Percentiles rank a stretch among this genome's conserved stretches.
Conservation (phyloP, 2,888 invertebrate species). For the Chrysolina americana region DNA sequence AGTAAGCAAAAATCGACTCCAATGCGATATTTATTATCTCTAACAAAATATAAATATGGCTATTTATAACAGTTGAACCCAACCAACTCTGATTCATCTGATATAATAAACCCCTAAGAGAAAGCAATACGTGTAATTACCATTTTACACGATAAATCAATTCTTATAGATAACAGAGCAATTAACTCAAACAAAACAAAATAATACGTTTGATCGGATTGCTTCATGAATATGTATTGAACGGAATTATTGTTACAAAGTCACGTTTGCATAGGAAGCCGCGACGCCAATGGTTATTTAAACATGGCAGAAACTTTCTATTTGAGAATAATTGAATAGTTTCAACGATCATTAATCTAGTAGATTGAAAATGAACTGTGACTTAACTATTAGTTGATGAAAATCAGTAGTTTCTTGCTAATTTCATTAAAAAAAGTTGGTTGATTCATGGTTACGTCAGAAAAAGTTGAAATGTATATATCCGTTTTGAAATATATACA, state of each 20-base stretch:
- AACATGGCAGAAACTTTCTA: neutral
- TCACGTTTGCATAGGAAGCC: neutral
- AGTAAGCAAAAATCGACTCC: too few species aligned
- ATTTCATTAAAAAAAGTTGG: too few species aligned
- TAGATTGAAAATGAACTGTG: too few species aligned
- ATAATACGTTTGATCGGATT: neutral
- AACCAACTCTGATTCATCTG: neutral
- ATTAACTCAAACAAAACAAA: conserved; percentile 17
- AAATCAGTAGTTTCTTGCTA: too few species aligned
- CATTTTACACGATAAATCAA: conserved; percentile 3
- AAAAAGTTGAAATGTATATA: too few species aligned
- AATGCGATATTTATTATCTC: neutral
- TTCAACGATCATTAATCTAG: neutral
- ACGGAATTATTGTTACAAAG: neutral
- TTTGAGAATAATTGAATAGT: neutral
- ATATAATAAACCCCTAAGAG: neutral
- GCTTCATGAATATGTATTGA: conserved; percentile 19
- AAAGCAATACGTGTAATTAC: conserved; percentile 1
- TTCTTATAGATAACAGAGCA: neutral
- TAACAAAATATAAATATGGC: neutral
- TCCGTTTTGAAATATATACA: too few species aligned
- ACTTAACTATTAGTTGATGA: too few species aligned
- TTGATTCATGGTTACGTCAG: too few species aligned
- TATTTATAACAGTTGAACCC: neutral
- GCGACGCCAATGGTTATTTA: neutral